Percentiles rank a stretch among this genome's conserved stretches.
Conservation (phyloP, 2,797 vertebrate species). For the Microctenopoma lineatum region DNA sequence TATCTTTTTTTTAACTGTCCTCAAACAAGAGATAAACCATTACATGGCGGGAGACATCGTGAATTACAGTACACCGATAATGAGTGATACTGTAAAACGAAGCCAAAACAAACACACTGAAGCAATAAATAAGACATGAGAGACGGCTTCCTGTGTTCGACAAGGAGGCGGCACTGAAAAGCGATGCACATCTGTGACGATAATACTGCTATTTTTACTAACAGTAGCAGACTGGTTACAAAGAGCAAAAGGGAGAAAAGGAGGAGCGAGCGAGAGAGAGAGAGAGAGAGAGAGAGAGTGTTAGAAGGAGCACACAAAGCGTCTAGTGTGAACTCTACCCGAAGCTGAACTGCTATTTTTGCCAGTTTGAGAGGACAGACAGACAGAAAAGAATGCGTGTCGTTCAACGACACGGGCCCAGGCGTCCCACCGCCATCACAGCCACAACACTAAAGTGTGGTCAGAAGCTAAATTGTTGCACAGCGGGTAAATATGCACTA, state of each 20-base stretch:
- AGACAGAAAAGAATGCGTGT: slow-evolving; percentile 17
- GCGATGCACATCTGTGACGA: slow-evolving; percentile 59
- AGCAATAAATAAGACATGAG: slow-evolving; percentile 65
- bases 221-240: slow-evolving; percentile 72
- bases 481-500: slow-evolving; percentile 60
- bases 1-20: slow-evolving; percentile 15
- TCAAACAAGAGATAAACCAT: slow-evolving; percentile 32
- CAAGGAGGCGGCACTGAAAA: slow-evolving; percentile 55
- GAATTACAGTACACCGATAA: slow-evolving; percentile 12
- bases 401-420: slow-evolving; percentile 35
- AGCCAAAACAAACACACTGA: slow-evolving; percentile 60
- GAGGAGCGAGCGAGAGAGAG: slow-evolving; percentile 24
- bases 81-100: neutral
- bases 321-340: slow-evolving; percentile 72
- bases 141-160: slow-evolving; percentile 66
- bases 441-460: slow-evolving; percentile 46
- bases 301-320: slow-evolving; percentile 70
- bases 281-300: slow-evolving; percentile 32
- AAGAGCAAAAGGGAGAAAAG: slow-evolving; percentile 58
- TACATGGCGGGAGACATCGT: slow-evolving; percentile 10
- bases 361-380: slow-evolving; percentile 45
- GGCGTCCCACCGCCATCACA: slow-evolving; percentile 35
- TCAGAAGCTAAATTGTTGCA: slow-evolving; percentile 50
- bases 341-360: slow-evolving; percentile 60
- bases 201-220: slow-evolving; percentile 81